Evolutionary conservation across 1,140 invertebrate genomes (phyloP), one percentile per base, ranked within the genome.

Genomic region (Hypothenemus hampei): DNA sequence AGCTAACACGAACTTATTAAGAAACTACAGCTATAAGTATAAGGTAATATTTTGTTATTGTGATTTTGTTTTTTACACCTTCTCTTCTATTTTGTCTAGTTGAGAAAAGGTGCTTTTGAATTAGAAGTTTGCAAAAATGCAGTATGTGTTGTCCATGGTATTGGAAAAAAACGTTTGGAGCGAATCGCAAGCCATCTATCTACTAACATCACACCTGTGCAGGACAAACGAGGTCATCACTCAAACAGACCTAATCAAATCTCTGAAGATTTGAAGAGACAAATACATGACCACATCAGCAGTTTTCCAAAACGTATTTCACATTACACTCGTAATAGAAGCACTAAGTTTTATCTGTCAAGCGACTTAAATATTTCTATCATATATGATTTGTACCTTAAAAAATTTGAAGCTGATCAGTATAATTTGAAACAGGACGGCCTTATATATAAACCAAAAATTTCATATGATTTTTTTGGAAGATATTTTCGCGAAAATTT

Each of bases 381-480:
- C 19, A 58, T 58, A 48, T 39, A 58, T 45, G 55, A 58, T 36
- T 22, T 52, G 29, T 44, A 51, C 22, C 39, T 52, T 39, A 57
- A n/a, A n/a, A n/a, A n/a, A n/a, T n/a, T n/a, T n/a, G n/a, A n/a
- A n/a, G n/a, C n/a, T n/a, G n/a, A n/a, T n/a, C n/a, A n/a, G n/a
- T n/a, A n/a, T n/a, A n/a, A n/a, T n/a, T n/a, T n/a, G n/a, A n/a
- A n/a, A n/a, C 45, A 57, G 13, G 31, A 50, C 24, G n/a, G 39
- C 13, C 36, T 57, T 41, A 15, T 23, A 18, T 26, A 41, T 23
- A 58, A 52, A 51, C 45, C 44, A n/a, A 48, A 56, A 56, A 56
- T 56, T 24, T 56, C 18, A n/a, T 53, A 53, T 56, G 54, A 50
- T 50, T 57, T 57, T 50, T 57, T 50, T 20, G 47, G 54, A 11